These are phyloP conservation scores for Muraenolepis orangiensis DNA, from an alignment of 2,797 vertebrate species.

Conservation along the genomic window DNA sequence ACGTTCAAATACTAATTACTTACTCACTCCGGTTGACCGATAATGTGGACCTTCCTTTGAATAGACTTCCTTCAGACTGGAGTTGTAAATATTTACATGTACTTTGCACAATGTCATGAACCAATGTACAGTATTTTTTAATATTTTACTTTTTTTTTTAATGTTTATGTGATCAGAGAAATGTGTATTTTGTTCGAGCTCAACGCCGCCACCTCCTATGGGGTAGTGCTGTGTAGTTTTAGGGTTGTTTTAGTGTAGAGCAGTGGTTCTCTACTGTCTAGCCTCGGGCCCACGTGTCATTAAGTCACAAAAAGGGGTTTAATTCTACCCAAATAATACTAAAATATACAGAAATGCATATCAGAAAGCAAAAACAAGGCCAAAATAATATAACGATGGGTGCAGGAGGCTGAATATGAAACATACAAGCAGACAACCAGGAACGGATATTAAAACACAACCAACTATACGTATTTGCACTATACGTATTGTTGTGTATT, in stretches of 20 bases:
- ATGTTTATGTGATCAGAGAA: conserved; percentile 45
- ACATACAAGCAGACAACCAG: too few relatives aligned
- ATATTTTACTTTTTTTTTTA: conserved; percentile 55
- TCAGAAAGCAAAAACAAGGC: too few relatives aligned
- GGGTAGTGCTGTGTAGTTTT: not conserved
- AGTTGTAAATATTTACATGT: conserved; percentile 45
- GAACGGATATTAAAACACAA: too few relatives aligned
- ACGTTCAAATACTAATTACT: conserved; percentile 25
- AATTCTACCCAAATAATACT: too few relatives aligned
- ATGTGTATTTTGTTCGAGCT: conserved; percentile 25
- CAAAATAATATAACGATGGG: too few relatives aligned
- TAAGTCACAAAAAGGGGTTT: too few relatives aligned
- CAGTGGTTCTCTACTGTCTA: not conserved
- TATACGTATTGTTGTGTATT: too few relatives aligned
- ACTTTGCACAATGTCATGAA: conserved; percentile 53
- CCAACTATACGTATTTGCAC: too few relatives aligned
- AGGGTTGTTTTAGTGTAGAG: not conserved
- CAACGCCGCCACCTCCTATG: not conserved
- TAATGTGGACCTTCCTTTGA: conserved; percentile 3
- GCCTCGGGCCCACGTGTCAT: too few relatives aligned
- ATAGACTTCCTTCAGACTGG: conserved; percentile 30
- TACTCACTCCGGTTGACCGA: conserved; percentile 11
- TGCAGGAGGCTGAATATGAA: too few relatives aligned
- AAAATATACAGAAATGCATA: too few relatives aligned
- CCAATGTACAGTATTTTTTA: conserved; percentile 62